Base-by-base conservation (phyloP, 2,888 invertebrate genomes). In the Lycaena phlaeas region DNA sequence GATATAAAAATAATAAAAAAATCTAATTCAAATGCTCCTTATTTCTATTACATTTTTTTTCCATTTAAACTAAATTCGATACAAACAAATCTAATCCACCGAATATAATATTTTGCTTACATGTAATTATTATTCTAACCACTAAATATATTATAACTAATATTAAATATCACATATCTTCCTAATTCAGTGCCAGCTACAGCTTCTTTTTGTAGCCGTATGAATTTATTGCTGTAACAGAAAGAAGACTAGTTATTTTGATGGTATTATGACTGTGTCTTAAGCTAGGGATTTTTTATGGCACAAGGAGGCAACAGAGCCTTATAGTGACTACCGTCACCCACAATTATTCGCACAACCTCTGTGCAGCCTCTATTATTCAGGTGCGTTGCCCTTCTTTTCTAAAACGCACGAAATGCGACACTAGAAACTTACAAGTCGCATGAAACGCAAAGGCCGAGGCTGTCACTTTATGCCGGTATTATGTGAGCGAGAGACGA, bases 171-270 rank as follows among this genome's bases (percentile, higher is more conserved):
- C 22, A 22, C 22, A 22, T 40, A 45, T 51, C 49, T 51, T 48
- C 48, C 49, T 48, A 31, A 47, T 44, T 22, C 22, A 27, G 9
- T n/a, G 5, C 14, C 36, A 41, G 27, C 65, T 56, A 71, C 53
- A 18, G 18, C 18, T 73, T 70, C 56, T 73, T 92, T 51, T 88
- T 89, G 71, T 90, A 92, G 31, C 93, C 93, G 59, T 89, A 93
- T 0, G 90, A 89, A 65, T 92, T 90, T 62, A 91, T 90, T 7
- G 89, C 88, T 88, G 85, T 38, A 86, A 87, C 51, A 64, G 63
- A 60, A 54, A 49, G n/a, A 50, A 44, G 31, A 28, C 4, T 11
- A 36, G 2, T 27, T 29, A 36, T n/a, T n/a, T 4, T n/a, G n/a
- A n/a, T n/a, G n/a, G n/a, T n/a, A n/a, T n/a, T n/a, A n/a, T n/a